Percentiles rank a stretch among this genome's conserved stretches.
Conservation (phyloP, 2,888 invertebrate genomes). For the Meiosimyza platycephala region DNA sequence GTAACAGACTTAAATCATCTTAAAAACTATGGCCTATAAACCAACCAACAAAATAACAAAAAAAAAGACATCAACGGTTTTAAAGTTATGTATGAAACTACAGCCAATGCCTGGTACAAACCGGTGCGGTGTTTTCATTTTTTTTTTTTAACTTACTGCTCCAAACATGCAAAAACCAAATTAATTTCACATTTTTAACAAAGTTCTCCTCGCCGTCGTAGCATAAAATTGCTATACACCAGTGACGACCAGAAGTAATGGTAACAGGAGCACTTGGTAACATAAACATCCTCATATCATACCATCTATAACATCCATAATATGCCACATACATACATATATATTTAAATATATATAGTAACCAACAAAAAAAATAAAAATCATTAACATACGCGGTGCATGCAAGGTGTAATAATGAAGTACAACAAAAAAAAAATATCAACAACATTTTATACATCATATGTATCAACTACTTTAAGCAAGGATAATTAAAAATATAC, state of each 20-base stretch:
- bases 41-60: no score
- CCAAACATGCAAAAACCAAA: slow-evolving; percentile 50
- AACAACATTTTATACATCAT: background rate
- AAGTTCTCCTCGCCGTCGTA: background rate
- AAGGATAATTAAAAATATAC: slow-evolving; percentile 23
- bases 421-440: background rate
- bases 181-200: slow-evolving; percentile 52
- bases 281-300: background rate
- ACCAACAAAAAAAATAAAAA: no score
- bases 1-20: slow-evolving; percentile 12
- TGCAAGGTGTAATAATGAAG: slow-evolving; percentile 6
- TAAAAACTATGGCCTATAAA: background rate
- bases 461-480: no score
- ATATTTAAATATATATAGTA: no score
- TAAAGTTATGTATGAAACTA: slow-evolving; percentile 3
- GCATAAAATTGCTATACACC: background rate
- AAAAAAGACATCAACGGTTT: slow-evolving; percentile 1
- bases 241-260: background rate
- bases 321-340: no score
- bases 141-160: background rate
- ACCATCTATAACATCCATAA: background rate
- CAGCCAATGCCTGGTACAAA: slow-evolving; percentile 6
- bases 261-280: no score
- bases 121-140: background rate
- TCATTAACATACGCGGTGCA: background rate